Percentiles rank a stretch among this genome's conserved stretches.
These are phyloP conservation scores for Stictocephala bisonia DNA, from an alignment of 2,888 invertebrate genomes.

Conservation along the genomic window DNA sequence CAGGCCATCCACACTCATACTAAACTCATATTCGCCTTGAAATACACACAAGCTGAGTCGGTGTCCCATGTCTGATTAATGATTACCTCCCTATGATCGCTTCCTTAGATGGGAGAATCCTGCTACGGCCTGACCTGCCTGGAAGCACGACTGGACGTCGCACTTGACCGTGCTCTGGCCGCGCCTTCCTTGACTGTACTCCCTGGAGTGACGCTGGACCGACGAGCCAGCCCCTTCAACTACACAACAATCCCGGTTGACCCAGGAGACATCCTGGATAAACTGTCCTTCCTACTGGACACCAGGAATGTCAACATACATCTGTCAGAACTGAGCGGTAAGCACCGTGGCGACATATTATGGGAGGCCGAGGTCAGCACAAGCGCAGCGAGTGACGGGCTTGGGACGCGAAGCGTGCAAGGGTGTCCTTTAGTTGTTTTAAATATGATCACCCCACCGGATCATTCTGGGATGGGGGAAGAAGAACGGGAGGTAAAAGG, in stretches of 20 bases:
- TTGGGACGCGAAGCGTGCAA: too few relatives aligned
- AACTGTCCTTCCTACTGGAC: conserved; percentile 1
- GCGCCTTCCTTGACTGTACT: conserved; percentile 25
- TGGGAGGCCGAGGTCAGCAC: too few relatives aligned
- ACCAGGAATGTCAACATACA: conserved; percentile 19
- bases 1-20: too few relatives aligned
- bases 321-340: conserved; percentile 15
- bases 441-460: neutral
- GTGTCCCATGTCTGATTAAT: too few relatives aligned
- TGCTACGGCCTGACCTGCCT: conserved; percentile 11
- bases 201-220: conserved; percentile 28
- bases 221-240: neutral
- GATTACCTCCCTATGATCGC: too few relatives aligned
- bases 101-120: neutral
- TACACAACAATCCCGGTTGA: neutral
- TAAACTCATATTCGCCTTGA: too few relatives aligned
- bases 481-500: too few relatives aligned
- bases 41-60: too few relatives aligned
- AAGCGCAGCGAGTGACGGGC: too few relatives aligned
- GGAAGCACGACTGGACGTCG: neutral
- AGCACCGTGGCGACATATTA: neutral
- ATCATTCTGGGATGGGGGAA: too few relatives aligned
- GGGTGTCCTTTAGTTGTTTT: neutral
- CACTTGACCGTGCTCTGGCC: conserved; percentile 34
- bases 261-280: neutral